Evolutionary conservation across 2,113 vertebrate genomes (phyloP), one percentile per base, ranked within the genome.

Genomic region (Phylloscopus whistleri): DNA sequence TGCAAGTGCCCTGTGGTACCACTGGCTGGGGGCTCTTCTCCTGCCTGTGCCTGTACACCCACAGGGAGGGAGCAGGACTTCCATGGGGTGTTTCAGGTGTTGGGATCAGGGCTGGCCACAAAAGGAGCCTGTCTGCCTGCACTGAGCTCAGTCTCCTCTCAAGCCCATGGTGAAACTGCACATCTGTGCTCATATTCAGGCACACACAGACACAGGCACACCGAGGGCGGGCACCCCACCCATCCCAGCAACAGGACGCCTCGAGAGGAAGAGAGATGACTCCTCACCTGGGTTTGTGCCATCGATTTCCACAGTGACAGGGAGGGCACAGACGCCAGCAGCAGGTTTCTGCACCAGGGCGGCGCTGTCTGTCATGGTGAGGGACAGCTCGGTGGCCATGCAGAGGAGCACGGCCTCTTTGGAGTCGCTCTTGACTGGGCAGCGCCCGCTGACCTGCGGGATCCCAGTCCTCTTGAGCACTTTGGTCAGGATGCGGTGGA

Each of bases 381-480:
- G 79, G 60, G 96, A 99, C 11, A 99, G 80, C 27, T 98, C 96
- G 0, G 97, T 59, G 1, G 97, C 98, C 66, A 99, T 74, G 37
- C 76, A 95, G 20, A 99, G 98, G 33, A 99, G 98, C 1, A 98
- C 96, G 5, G 98, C 98, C 70, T 98, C 98, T 95, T 97, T 98
- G 83, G 98, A 97, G 86, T 69, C 94, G 46, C 35, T 97, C 28
- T 97, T 96, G 20, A 98, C 96, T 0, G 99, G 98, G 82, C 96
- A 96, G 7, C 87, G 87, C 5, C 96, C 43, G 84, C 97, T 97
- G 35, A 98, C 98, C 2, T 98, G 97, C 0, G 98, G 99, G 59
- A 99, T 95, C 46, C 97, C 98, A 0, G 79, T 96, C 31, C 84
- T 97, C 79, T 94, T 97, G 10, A 99, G 70, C 87, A 99, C 89